Conservation (phyloP, 2,888 invertebrate species). For the Neoascia interrupta region DNA sequence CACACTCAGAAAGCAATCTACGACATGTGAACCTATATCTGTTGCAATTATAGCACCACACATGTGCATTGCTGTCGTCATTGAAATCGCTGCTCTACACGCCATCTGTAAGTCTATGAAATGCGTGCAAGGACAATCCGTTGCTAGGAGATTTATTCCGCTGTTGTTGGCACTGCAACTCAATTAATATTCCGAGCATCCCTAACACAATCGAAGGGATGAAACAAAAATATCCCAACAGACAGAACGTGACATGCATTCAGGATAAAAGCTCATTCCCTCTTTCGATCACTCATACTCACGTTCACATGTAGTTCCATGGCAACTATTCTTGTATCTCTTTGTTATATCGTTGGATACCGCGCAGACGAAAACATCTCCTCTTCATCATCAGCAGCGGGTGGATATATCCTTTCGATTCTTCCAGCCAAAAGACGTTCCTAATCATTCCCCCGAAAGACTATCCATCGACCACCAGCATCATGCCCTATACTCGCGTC, state of each 20-base stretch:
- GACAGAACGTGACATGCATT: conserved; percentile 65
- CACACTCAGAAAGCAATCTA: no score
- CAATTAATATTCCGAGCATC: conserved; percentile 69
- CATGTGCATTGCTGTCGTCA: no score
- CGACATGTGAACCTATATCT: no score
- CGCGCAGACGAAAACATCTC: conserved; percentile 10
- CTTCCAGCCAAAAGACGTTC: conserved; percentile 16
- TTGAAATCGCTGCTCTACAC: conserved; percentile 15
- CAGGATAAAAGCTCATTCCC: conserved; percentile 4
- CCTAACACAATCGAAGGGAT: conserved; percentile 62
- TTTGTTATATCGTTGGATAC: conserved; percentile 30
- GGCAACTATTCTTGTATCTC: conserved; percentile 29
- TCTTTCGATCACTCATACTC: not conserved
- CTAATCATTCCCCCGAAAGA: not conserved
- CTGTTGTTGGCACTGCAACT: conserved; percentile 56
- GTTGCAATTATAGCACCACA: no score
- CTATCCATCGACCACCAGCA: not conserved
- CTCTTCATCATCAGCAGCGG: conserved; percentile 4
- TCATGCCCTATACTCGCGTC: not conserved
- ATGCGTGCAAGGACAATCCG: conserved; percentile 47
- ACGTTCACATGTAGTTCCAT: conserved; percentile 5
- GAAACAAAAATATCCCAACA: conserved; percentile 66
- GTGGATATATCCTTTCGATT: conserved; percentile 19
- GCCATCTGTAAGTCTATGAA: conserved; percentile 43
- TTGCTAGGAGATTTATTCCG: conserved; percentile 36